Evolutionary conservation across 1,140 invertebrate genomes (phyloP), one percentile per base, ranked within the genome.

Genomic region (Camponotus vicinus): DNA sequence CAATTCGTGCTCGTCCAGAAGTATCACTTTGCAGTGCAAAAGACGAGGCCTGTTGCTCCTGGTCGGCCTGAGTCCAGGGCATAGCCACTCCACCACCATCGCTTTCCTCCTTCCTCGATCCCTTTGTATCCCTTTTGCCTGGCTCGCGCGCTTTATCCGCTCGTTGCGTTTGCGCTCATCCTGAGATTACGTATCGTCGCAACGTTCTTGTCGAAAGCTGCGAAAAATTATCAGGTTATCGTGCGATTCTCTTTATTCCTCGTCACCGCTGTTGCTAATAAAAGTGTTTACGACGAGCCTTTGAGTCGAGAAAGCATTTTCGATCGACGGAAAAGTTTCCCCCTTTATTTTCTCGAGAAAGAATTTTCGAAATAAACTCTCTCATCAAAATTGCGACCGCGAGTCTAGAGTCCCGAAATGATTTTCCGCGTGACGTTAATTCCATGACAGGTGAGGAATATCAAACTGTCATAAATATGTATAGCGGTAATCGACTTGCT

Each of bases 1-100:
- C n/a, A 96, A 94, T 91, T 96, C 96, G 88, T 96, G 94, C 89
- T 96, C 96, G 90, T 96, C 96, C 76, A 96, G 95, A 67, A 96
- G 95, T 88, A 96, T 96, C 86, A 96, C 96, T 85, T 96, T 96
- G 94, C 96, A 96, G 83, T 96, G 96, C 71, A 96, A 94, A 80
- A 96, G 95, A 92, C 96, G 96, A 88, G 96, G 95, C 92, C 96
- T 95, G 86, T 96, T 96, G 93, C 95, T 95, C 86, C 94, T 94
- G 91, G 94, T 93, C 83, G 95, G 94, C 92, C 94, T 93, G 79
- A 95, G 93, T 90, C 95, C 95, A 88, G 94, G 95, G 80, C 95
- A 95, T 64, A 95, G 88, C 95, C 95, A 95, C 89, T 95, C 95
- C 82, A 95, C 95, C 32, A 95, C 94, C 95, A 95, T 95, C 76